These are phyloP conservation scores for Cyanoderma ruficeps DNA, from an alignment of 2,113 vertebrate genomes.

Conservation along the genomic window DNA sequence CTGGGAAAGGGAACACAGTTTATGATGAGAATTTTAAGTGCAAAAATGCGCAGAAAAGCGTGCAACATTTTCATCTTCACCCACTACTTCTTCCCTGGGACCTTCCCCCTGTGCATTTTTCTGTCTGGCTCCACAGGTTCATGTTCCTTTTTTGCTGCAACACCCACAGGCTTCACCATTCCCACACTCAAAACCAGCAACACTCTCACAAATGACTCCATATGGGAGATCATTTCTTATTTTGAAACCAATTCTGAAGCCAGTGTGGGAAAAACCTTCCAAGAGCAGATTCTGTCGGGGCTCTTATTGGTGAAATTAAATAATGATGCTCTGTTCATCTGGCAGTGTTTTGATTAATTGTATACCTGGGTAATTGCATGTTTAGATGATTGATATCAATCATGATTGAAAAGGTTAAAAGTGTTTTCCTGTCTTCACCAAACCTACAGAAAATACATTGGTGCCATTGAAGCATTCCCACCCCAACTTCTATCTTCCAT, in stretches of 20 bases:
- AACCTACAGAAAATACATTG: neutral
- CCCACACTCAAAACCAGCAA: neutral
- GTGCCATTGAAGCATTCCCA: neutral
- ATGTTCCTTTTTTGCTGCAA: neutral
- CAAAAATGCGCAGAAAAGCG: accelerated
- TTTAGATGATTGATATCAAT: neutral
- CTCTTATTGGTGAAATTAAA: neutral
- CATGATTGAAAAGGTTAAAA: neutral
- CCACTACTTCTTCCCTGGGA: neutral
- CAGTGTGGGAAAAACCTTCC: neutral
- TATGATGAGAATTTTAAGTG: no score
- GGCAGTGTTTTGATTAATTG: neutral
- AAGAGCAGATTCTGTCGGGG: neutral
- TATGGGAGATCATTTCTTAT: neutral
- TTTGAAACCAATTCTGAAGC: neutral
- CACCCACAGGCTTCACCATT: neutral
- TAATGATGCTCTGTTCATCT: neutral
- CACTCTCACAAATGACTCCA: neutral
- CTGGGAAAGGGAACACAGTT: neutral
- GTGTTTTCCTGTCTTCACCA: neutral
- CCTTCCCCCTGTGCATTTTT: neutral
- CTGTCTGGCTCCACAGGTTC: neutral
- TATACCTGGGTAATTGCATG: neutral
- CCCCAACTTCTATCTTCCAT: neutral
- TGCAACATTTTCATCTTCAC: neutral